These are phyloP conservation scores for Zaprionus vittiger DNA, from an alignment of 1,140 invertebrate species.

Conservation along the genomic window DNA sequence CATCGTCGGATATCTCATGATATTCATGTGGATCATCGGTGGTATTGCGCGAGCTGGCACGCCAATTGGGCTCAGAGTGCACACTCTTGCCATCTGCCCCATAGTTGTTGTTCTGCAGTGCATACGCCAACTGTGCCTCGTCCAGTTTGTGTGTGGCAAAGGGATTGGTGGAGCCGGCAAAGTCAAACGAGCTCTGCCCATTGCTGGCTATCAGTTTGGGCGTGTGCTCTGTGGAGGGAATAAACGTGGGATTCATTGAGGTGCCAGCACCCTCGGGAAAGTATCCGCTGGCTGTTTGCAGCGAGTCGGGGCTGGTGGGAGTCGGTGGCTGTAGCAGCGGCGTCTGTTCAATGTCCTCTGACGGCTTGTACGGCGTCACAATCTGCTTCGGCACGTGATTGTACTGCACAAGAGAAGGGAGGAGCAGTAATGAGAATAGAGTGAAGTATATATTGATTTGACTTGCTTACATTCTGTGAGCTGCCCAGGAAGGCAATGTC, in stretches of 20 bases:
- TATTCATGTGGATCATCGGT: slow-evolving; percentile 90
- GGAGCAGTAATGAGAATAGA: background rate
- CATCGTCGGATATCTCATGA: slow-evolving; percentile 96
- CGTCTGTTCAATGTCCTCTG: slow-evolving; percentile 90
- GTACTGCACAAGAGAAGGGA: slow-evolving; percentile 85
- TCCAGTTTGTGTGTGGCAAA: slow-evolving; percentile 67
- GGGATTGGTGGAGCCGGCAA: slow-evolving; percentile 78
- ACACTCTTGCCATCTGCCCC: slow-evolving; percentile 66
- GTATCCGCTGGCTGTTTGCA: slow-evolving; percentile 84
- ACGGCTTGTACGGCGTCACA: slow-evolving; percentile 94
- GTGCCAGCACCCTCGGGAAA: slow-evolving; percentile 73
- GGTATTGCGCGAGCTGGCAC: slow-evolving; percentile 46
- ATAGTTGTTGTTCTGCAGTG: slow-evolving; percentile 78
- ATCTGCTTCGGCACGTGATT: slow-evolving; percentile 93
- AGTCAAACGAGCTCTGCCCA: slow-evolving; percentile 76
- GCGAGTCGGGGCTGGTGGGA: slow-evolving; percentile 86
- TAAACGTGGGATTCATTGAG: slow-evolving; percentile 81
- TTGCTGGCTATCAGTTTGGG: slow-evolving; percentile 75
- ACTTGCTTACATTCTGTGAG: slow-evolving; percentile 85
- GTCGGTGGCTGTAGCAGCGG: slow-evolving; percentile 85
- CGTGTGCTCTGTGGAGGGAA: slow-evolving; percentile 80
- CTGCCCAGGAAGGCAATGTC: slow-evolving; percentile 93
- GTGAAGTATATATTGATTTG: background rate
- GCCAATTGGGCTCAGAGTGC: slow-evolving; percentile 56
- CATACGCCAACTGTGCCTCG: slow-evolving; percentile 67